Evolutionary conservation across 2,797 vertebrate species (phyloP).

Genomic region (Channallabes apus): DNA sequence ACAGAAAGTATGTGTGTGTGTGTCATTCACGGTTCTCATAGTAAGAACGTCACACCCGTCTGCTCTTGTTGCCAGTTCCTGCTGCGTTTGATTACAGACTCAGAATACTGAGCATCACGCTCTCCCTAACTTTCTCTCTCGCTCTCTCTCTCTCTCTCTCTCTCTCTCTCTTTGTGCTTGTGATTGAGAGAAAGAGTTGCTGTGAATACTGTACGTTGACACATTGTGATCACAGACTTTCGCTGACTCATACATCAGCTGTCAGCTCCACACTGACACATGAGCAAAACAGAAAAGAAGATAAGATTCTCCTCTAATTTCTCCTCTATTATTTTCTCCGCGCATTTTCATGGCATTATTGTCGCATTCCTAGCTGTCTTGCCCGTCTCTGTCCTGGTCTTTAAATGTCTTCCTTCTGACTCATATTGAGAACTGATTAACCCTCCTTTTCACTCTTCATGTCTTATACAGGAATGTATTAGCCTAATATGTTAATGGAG

Average conservation of each 20-base stretch:
- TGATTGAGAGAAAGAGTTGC: too few relatives aligned
- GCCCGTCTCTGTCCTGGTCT: background rate
- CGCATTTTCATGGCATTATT: background rate
- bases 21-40: constrained; percentile 18
- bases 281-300: constrained; percentile 14
- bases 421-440: background rate
- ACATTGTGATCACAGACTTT: constrained; percentile 31
- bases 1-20: background rate
- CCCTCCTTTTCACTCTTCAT: background rate
- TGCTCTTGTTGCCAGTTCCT: constrained; percentile 20
- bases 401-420: background rate
- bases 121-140: too few relatives aligned
- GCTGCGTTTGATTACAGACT: constrained; percentile 29
- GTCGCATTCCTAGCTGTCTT: background rate
- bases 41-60: constrained; percentile 31
- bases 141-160: too few relatives aligned
- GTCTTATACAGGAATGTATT: background rate
- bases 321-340: constrained; percentile 25
- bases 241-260: constrained; percentile 36
- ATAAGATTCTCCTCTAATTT: constrained; percentile 30
- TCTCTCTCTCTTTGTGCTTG: too few relatives aligned
- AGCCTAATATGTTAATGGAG: background rate
- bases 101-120: constrained; percentile 10
- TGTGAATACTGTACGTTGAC: constrained; percentile 35
- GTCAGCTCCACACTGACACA: constrained; percentile 21